Percentiles rank a stretch among this genome's conserved stretches.
Conservation (phyloP, 2,888 invertebrate genomes). For the Cylindroiulus punctatus region DNA sequence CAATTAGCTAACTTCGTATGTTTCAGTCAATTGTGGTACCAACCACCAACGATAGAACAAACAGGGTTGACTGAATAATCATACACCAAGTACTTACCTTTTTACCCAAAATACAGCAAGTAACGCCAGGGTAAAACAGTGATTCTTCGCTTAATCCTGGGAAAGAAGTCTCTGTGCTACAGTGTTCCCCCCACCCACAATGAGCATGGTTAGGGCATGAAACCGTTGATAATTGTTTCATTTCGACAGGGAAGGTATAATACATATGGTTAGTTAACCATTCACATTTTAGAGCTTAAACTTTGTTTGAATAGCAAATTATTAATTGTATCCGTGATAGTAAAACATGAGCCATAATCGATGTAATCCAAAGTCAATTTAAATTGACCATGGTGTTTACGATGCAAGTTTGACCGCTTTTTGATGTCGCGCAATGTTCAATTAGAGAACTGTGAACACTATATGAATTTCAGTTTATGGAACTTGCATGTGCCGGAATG, state of each 20-base stretch:
- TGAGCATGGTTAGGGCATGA: background rate
- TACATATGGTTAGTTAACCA: background rate
- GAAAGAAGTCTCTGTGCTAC: background rate
- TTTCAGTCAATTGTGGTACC: background rate
- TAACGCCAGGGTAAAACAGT: background rate
- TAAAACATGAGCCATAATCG: background rate
- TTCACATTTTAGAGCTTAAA: background rate
- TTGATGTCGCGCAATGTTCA: background rate
- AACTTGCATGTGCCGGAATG: background rate
- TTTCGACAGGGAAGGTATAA: background rate
- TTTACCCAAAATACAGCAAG: background rate
- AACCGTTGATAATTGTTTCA: background rate
- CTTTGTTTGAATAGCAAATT: background rate
- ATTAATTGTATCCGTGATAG: background rate
- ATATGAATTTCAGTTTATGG: background rate
- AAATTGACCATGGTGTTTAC: background rate
- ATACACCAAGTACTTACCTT: background rate
- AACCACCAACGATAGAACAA: background rate
- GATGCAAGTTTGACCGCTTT: background rate
- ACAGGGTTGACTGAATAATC: background rate
- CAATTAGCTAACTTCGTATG: background rate
- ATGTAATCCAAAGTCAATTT: background rate
- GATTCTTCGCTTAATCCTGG: background rate
- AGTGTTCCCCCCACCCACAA: background rate
- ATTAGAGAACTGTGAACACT: background rate